Conservation (phyloP, 2,797 vertebrate genomes). For the Coendou prehensilis region DNA sequence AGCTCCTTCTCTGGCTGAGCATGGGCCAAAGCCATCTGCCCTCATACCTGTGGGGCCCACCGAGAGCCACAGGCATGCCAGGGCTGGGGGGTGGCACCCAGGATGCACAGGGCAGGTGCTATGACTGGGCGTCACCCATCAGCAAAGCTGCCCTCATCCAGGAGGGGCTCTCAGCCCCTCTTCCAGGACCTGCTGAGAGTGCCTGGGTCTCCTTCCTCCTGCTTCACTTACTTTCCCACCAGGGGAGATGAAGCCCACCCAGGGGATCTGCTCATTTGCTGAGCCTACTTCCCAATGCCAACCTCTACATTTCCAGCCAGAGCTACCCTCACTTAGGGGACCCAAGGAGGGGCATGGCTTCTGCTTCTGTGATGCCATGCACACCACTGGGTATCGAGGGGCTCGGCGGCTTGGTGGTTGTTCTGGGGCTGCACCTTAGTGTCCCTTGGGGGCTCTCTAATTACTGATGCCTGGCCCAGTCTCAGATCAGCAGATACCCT, state of each 20-base stretch:
- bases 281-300: neutral
- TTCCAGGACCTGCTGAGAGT: neutral
- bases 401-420: neutral
- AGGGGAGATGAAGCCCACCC: neutral
- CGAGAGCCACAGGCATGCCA: neutral
- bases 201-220: neutral
- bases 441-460: accelerated
- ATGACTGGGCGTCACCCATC: too few relatives aligned
- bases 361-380: accelerated
- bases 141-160: neutral
- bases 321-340: neutral
- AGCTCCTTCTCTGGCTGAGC: neutral
- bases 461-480: accelerated
- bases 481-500: accelerated
- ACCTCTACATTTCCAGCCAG: accelerated
- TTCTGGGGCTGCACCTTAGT: neutral
- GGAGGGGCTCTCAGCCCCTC: neutral
- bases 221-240: neutral
- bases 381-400: neutral
- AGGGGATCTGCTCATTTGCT: neutral
- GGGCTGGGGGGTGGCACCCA: neutral
- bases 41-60: neutral
- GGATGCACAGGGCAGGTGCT: neutral
- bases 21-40: neutral
- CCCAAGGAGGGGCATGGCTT: accelerated